A percentile compares a stretch with the other conserved stretches of the same genome.
Evolutionary conservation across 2,113 vertebrate genomes (phyloP).

Genomic region (Lota lota): DNA sequence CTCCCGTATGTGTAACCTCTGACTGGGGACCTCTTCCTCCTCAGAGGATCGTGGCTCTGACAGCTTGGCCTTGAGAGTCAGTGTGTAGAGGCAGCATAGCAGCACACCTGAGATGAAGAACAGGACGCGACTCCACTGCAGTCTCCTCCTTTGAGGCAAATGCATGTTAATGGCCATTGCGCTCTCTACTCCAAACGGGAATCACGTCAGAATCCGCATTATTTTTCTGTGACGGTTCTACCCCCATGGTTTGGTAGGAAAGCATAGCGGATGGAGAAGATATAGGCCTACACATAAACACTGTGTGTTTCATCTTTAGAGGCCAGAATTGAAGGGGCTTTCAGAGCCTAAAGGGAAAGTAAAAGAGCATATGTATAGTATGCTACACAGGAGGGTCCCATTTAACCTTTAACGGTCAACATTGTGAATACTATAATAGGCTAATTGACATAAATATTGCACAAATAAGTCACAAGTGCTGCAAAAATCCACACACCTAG

Average conservation of each 20-base stretch:
- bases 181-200: conserved; percentile 38
- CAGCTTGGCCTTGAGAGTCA: conserved; percentile 63
- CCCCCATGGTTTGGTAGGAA: conserved; percentile 18
- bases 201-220: conserved; percentile 40
- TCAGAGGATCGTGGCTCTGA: conserved; percentile 47
- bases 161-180: conserved; percentile 57
- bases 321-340: no score
- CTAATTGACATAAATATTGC: no score
- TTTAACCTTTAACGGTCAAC: no score
- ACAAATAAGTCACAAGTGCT: no score
- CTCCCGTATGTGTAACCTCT: conserved; percentile 37
- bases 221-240: conserved; percentile 12
- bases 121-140: conserved; percentile 68
- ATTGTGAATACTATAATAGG: no score
- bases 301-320: no score
- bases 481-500: no score
- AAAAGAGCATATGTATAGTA: no score
- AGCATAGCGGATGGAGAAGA: conserved; percentile 14
- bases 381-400: no score
- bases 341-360: no score
- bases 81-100: conserved; percentile 71
- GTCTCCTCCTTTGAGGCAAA: conserved; percentile 67
- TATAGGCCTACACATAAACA: conserved; percentile 6
- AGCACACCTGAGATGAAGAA: conserved; percentile 75
- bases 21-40: conserved; percentile 7